These are phyloP conservation scores for Bothrops jararaca DNA, from an alignment of 2,113 vertebrate species.

Conservation along the genomic window DNA sequence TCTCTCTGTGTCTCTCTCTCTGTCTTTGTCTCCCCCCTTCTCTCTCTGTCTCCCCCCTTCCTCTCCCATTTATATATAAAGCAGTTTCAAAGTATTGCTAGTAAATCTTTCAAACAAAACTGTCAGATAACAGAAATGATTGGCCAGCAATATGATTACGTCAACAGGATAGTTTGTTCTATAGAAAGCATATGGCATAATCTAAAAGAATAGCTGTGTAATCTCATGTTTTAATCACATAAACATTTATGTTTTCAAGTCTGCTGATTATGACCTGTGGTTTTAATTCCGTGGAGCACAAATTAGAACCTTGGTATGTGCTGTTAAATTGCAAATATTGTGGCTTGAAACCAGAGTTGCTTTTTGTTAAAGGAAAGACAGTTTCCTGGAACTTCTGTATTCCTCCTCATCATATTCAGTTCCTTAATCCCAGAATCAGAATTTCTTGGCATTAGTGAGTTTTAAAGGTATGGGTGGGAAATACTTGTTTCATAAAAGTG, in stretches of 20 bases:
- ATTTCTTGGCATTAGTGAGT: neutral
- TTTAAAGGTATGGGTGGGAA: neutral
- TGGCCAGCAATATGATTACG: neutral
- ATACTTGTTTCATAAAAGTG: neutral
- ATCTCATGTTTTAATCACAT: neutral
- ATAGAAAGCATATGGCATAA: neutral
- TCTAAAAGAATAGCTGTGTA: neutral
- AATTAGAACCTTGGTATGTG: neutral
- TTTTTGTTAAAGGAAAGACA: neutral
- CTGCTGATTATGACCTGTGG: neutral
- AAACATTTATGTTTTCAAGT: neutral
- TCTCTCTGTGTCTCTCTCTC: neutral
- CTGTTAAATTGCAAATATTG: neutral
- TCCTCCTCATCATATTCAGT: neutral
- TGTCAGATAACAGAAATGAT: neutral
- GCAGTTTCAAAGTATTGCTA: neutral
- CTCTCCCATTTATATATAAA: neutral
- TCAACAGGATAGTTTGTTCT: neutral
- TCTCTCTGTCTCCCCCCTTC: neutral
- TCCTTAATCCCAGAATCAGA: too few species aligned
- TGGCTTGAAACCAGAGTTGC: neutral
- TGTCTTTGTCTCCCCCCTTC: neutral
- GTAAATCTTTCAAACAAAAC: neutral
- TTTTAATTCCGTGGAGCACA: accelerated
- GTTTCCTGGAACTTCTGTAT: neutral